Base-by-base conservation (phyloP, 1,140 invertebrate species). In the Acarapis woodi region DNA sequence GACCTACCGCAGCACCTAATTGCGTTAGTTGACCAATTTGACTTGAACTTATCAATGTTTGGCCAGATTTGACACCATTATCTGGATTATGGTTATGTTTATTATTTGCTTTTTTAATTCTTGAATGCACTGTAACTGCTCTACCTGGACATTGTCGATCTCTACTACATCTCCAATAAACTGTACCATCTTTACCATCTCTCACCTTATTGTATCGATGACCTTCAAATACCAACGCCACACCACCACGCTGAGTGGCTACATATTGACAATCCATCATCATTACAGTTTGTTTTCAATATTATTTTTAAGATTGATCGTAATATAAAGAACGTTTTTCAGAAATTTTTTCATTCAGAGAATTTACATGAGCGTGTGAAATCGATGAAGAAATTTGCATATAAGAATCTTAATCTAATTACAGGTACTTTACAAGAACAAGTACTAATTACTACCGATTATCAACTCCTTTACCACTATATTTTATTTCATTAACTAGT, bases 41-140 rank as follows among this genome's bases (percentile, higher is more conserved):
- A 35, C 34, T 2, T 22, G 2, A 2, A 32, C 18, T 16, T 8
- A 2, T 3, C 3, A 4, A 3, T 14, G 4, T 4, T 3, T 18
- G 2, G 19, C 25, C 37, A 22, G 35, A 33, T 12, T 24, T 24
- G 8, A 41, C 10, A 19, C 42, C 38, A n/a, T 44, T 40, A 37
- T 49, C 47, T 18, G 49, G 46, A 36, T 48, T 48, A 41, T 50
- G 49, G 28, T 50, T 50, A 25, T 50, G 49, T 37, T 49, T 49
- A 39, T 50, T 50, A 25, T 50, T 50, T 21, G 47, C 47, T 39
- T 50, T 50, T 41, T 50, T 50, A 28, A 50, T 48, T 22, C 47
- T 44, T 39, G 45, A 48, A 42, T 50, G 45, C 10, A 49, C 48
- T 37, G 49, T 50, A n/a, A 50, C 49, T 21, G 49, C 49, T 32